Conservation (phyloP, 2,113 vertebrate genomes). For the Malurus elegans region DNA sequence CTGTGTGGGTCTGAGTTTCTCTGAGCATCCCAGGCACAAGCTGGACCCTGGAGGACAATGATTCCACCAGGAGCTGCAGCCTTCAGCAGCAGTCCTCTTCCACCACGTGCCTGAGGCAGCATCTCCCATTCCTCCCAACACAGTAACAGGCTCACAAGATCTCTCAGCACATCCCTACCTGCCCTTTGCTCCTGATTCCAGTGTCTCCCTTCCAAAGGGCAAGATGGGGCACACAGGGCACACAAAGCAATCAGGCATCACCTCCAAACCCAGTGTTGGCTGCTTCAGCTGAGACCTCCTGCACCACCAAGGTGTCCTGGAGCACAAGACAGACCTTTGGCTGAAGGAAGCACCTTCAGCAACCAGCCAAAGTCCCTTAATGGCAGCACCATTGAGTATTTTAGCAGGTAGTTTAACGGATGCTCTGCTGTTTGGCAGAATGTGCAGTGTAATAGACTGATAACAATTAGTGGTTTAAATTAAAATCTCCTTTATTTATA, state of each 20-base stretch:
- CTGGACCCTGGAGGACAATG: background rate
- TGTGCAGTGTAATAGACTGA: background rate
- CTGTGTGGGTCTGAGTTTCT: background rate
- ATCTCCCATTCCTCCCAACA: background rate
- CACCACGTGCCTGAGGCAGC: background rate
- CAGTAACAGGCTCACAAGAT: background rate
- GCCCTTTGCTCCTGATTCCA: accelerated
- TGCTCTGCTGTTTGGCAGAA: background rate
- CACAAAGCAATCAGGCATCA: background rate
- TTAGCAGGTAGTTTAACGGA: background rate
- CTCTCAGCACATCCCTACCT: background rate
- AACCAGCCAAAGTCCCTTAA: background rate
- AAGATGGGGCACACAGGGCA: background rate
- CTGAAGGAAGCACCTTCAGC: background rate
- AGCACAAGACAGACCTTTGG: background rate
- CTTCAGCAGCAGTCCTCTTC: background rate
- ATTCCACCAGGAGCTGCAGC: background rate
- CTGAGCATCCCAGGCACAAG: background rate
- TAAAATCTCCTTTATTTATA: background rate
- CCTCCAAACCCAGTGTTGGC: accelerated
- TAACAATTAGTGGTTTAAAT: background rate
- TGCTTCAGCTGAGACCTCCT: background rate
- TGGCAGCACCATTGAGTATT: background rate
- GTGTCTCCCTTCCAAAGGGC: too few relatives aligned
- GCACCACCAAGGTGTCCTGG: background rate